phyloP scores from a whole-genome alignment of 2,888 invertebrate genomes.

The Amphipyra tragopoginis region DNA sequence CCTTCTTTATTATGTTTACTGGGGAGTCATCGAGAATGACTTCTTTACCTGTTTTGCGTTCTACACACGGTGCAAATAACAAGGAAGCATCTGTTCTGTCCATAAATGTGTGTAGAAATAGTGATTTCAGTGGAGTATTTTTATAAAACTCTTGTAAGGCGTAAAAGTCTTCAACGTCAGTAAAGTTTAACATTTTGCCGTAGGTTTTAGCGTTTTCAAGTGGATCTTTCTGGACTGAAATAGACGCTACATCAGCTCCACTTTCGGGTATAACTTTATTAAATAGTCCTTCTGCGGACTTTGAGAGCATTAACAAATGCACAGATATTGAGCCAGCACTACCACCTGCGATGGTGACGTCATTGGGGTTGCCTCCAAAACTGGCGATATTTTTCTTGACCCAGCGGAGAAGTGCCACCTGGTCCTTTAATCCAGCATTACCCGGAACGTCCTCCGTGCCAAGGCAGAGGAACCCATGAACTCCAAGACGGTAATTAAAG shows the following conservation, averaged over 20 bases:
- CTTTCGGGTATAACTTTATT: conserved; percentile 70
- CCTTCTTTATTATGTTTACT: conserved; percentile 29
- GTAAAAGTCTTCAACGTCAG: conserved; percentile 56
- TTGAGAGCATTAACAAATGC: conserved; percentile 65
- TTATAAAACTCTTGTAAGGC: conserved; percentile 65
- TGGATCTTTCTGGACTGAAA: conserved; percentile 65
- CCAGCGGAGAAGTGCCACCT: conserved; percentile 68
- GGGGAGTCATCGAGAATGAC: conserved; percentile 29
- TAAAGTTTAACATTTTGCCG: conserved; percentile 62
- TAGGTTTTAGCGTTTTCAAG: conserved; percentile 64
- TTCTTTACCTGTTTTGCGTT: conserved; percentile 23
- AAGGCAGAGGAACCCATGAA: conserved; percentile 64
- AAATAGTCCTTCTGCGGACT: conserved; percentile 62
- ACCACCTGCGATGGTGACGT: conserved; percentile 66
- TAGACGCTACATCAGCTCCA: conserved; percentile 56
- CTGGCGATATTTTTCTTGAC: conserved; percentile 67
- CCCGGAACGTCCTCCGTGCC: conserved; percentile 66
- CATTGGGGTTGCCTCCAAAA: conserved; percentile 70
- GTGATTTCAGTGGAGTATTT: conserved; percentile 39
- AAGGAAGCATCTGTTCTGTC: conserved; percentile 25
- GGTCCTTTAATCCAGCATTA: conserved; percentile 72
- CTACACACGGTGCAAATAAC: conserved; percentile 38
- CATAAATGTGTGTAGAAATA: conserved; percentile 27
- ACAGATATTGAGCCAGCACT: conserved; percentile 68
- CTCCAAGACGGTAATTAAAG: conserved; percentile 67